A percentile compares a stretch with the other conserved stretches of the same genome.
Evolutionary conservation across 2,113 vertebrate genomes (phyloP).

Genomic region (Xyrauchen texanus): DNA sequence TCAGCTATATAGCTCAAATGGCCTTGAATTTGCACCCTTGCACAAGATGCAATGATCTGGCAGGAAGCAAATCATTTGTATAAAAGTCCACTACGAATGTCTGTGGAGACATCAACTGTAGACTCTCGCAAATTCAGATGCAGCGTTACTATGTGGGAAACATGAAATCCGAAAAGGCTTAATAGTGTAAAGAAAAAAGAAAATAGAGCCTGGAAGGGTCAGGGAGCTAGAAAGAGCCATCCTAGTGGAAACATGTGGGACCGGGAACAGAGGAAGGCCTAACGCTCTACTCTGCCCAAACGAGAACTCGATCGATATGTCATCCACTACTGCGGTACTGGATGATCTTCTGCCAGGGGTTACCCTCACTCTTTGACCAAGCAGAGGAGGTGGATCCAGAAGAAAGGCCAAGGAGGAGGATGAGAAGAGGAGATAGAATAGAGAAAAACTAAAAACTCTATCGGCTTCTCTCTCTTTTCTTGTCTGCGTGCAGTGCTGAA

Average conservation of each 20-base stretch:
- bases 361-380: conserved; percentile 54
- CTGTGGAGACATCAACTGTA: conserved; percentile 44
- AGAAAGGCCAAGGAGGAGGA: conserved; percentile 58
- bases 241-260: conserved; percentile 69
- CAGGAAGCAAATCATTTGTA: conserved; percentile 39
- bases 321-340: conserved; percentile 69
- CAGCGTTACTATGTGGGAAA: conserved; percentile 7
- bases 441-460: conserved; percentile 58
- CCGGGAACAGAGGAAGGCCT: conserved; percentile 65
- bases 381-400: conserved; percentile 36
- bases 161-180: conserved; percentile 35
- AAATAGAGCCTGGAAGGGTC: conserved; percentile 71
- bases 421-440: conserved; percentile 56
- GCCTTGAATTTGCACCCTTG: conserved; percentile 38
- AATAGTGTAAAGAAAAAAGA: conserved; percentile 55
- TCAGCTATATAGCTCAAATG: not conserved
- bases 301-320: conserved; percentile 71
- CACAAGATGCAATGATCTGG: conserved; percentile 44
- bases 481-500: conserved; percentile 62
- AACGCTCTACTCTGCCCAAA: conserved; percentile 31
- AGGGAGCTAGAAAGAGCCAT: conserved; percentile 50
- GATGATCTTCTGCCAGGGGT: conserved; percentile 78
- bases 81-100: conserved; percentile 34
- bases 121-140: conserved; percentile 54
- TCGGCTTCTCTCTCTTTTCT: conserved; percentile 52